phyloP scores from a whole-genome alignment of 2,113 vertebrate genomes.

The Nestor notabilis region DNA sequence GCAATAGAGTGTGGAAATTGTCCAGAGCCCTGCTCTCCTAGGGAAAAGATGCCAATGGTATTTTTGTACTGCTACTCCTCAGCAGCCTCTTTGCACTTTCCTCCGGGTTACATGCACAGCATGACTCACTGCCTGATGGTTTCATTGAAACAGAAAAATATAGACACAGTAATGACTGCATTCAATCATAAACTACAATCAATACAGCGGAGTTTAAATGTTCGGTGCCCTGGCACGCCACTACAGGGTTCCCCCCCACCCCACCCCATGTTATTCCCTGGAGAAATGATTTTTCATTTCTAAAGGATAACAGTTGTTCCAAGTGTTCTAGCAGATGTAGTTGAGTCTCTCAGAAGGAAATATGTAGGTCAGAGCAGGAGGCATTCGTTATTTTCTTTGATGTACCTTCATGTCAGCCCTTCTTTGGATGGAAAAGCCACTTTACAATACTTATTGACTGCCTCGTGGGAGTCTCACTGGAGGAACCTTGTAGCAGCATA shows the following conservation, averaged over 20 bases:
- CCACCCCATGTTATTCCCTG: not conserved
- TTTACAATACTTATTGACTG: not conserved
- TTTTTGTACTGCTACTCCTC: constrained; percentile 51
- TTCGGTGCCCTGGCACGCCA: not conserved
- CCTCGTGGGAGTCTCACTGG: not conserved
- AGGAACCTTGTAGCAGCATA: not conserved
- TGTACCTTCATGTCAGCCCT: constrained; percentile 40
- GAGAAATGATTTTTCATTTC: constrained; percentile 57
- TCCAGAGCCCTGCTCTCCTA: constrained; percentile 56
- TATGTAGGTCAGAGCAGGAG: constrained; percentile 67
- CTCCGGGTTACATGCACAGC: constrained; percentile 57
- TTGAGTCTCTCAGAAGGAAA: constrained; percentile 43
- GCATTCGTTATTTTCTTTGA: constrained; percentile 57
- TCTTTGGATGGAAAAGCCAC: constrained; percentile 30
- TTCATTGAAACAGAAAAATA: constrained; percentile 66
- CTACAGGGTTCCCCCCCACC: not conserved
- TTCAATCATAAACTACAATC: constrained; percentile 59
- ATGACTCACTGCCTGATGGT: constrained; percentile 63
- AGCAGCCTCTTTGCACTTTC: constrained; percentile 61
- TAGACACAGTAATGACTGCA: constrained; percentile 53
- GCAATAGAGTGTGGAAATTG: constrained; percentile 54
- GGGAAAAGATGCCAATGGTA: constrained; percentile 54
- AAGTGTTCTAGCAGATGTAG: constrained; percentile 46
- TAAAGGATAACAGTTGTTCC: constrained; percentile 53
- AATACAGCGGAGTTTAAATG: constrained; percentile 47